These are phyloP conservation scores for Ooceraea biroi DNA, from an alignment of 1,140 invertebrate species.

Conservation along the genomic window DNA sequence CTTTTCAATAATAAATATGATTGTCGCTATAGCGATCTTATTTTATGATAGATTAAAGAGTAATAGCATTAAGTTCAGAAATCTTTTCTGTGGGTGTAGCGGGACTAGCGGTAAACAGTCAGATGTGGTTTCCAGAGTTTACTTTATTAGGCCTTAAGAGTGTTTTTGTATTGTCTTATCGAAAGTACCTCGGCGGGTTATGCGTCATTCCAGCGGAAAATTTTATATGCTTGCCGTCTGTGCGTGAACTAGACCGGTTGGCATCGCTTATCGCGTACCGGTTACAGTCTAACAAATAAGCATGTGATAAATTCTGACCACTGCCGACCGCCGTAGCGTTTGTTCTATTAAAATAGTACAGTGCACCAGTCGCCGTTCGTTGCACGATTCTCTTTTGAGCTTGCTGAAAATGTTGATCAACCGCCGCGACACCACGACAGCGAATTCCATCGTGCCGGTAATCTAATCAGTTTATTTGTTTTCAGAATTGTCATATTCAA, in stretches of 20 bases:
- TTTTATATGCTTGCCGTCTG: conserved; percentile 23
- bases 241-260: not conserved
- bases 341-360: not conserved
- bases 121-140: not conserved
- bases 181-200: not conserved
- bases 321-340: not conserved
- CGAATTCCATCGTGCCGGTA: not conserved
- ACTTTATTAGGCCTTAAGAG: not conserved
- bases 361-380: not conserved
- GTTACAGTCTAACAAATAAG: conserved; percentile 30
- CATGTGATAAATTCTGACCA: not conserved
- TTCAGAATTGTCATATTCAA: not conserved
- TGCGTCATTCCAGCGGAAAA: conserved; percentile 62
- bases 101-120: not conserved
- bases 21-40: too few relatives aligned
- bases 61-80: too few relatives aligned
- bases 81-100: too few relatives aligned
- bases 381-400: not conserved
- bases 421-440: not conserved
- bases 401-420: not conserved
- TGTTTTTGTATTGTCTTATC: not conserved
- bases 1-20: too few relatives aligned
- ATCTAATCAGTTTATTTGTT: conserved; percentile 13
- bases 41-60: too few relatives aligned
- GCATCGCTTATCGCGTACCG: conserved; percentile 3